Evolutionary conservation across 1,140 invertebrate species (phyloP).

Genomic region (Scaptomyza montana): DNA sequence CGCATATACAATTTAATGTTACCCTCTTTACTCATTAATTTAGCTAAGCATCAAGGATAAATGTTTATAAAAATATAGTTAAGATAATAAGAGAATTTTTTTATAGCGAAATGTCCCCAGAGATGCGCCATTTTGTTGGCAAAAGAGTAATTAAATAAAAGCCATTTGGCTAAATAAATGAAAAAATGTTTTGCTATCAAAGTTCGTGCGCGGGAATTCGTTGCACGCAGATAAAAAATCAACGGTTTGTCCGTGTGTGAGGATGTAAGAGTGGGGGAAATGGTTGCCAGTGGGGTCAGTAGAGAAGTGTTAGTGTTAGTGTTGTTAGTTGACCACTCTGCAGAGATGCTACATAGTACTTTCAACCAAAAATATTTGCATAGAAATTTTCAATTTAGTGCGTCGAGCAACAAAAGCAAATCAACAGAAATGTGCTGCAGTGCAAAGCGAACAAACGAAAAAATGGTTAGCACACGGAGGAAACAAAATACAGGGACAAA

Average conservation of each 20-base stretch:
- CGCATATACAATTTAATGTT: no score
- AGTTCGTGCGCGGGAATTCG: neutral
- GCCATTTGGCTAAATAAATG: slow-evolving; percentile 10
- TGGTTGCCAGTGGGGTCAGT: no score
- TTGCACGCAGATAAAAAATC: neutral
- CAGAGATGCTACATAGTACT: neutral
- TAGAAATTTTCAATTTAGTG: slow-evolving; percentile 31
- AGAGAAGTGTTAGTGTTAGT: no score
- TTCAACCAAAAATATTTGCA: slow-evolving; percentile 7
- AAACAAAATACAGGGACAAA: neutral
- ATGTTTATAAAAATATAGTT: no score
- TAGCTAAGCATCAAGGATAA: no score
- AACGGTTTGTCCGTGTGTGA: neutral
- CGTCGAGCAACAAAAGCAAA: slow-evolving; percentile 7
- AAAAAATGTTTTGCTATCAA: neutral
- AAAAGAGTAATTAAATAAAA: slow-evolving; percentile 16
- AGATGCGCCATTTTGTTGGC: neutral
- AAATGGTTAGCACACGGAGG: neutral
- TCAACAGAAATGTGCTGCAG: slow-evolving; percentile 30
- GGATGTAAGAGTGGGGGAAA: neutral
- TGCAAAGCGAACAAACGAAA: slow-evolving; percentile 5
- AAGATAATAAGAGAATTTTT: no score
- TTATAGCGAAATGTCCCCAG: neutral
- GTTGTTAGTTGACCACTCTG: no score
- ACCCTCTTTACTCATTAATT: no score